A percentile compares a stretch with the other conserved stretches of the same genome.
These are phyloP conservation scores for Lepisosteus oculatus DNA, from an alignment of 2,113 vertebrate genomes.

Conservation along the genomic window DNA sequence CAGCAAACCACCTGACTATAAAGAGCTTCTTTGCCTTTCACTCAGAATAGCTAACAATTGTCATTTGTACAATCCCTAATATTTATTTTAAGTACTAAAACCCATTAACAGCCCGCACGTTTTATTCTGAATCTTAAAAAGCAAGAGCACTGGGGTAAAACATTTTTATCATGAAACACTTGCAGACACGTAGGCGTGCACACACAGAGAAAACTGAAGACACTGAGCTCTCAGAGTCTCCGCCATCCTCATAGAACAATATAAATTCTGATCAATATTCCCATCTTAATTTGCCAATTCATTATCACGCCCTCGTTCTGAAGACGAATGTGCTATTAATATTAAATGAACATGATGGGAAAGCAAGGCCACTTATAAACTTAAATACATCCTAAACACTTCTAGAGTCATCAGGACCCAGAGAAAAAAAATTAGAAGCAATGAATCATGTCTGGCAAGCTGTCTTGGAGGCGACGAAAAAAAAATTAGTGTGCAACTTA, in stretches of 20 bases:
- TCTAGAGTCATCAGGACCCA: conserved; percentile 26
- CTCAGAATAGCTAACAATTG: too few species aligned
- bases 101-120: neutral
- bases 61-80: too few species aligned
- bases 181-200: neutral
- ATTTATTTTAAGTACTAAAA: too few species aligned
- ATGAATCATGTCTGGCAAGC: conserved; percentile 25
- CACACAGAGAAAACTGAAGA: neutral
- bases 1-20: too few species aligned
- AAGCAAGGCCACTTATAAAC: conserved; percentile 34
- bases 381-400: conserved; percentile 27
- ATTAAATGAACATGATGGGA: conserved; percentile 65
- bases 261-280: conserved; percentile 54
- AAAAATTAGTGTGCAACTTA: conserved; percentile 34
- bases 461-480: conserved; percentile 20
- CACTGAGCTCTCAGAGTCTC: conserved; percentile 12
- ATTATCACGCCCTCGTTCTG: conserved; percentile 60
- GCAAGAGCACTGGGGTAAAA: neutral
- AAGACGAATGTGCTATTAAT: conserved; percentile 60
- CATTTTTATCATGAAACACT: neutral
- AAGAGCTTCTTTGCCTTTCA: too few species aligned
- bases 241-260: conserved; percentile 45
- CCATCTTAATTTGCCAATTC: conserved; percentile 60
- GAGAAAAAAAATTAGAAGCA: conserved; percentile 20
- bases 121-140: neutral